phyloP scores from a whole-genome alignment of 2,797 vertebrate species.

The Spea hammondii region DNA sequence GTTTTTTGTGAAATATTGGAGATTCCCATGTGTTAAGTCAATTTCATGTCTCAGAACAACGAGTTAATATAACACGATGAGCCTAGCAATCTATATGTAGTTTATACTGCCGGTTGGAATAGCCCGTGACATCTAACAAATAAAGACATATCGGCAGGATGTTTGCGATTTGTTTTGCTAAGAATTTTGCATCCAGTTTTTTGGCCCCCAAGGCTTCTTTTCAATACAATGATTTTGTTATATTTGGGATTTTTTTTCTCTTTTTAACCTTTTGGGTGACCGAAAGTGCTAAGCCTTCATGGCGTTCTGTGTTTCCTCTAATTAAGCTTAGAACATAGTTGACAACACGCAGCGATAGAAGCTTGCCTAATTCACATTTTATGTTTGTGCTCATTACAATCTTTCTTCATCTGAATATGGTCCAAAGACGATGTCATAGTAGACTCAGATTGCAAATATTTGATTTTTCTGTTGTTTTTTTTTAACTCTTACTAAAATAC shows the following conservation, averaged over 20 bases:
- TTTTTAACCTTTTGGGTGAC: background rate
- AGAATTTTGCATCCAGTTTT: background rate
- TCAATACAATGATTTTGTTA: slow-evolving; percentile 11
- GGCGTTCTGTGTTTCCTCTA: too few species aligned
- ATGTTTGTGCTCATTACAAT: background rate
- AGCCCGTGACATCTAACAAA: background rate
- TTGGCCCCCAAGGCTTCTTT: background rate
- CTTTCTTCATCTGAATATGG: background rate
- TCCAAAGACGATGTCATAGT: background rate
- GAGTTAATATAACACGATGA: too few species aligned
- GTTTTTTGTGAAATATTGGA: too few species aligned
- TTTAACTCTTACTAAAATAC: background rate
- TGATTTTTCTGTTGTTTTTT: background rate
- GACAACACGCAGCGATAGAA: too few species aligned
- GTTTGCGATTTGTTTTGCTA: slow-evolving; percentile 2
- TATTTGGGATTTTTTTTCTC: background rate
- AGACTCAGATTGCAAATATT: background rate
- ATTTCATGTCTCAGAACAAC: too few species aligned
- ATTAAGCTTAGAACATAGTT: too few species aligned
- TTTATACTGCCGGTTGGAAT: background rate
- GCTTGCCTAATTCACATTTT: too few species aligned
- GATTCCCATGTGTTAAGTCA: too few species aligned
- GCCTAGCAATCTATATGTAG: background rate
- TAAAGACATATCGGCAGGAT: background rate
- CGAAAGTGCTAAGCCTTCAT: too few species aligned